phyloP scores from a whole-genome alignment of 2,113 vertebrate species.

The Octodon degus region DNA sequence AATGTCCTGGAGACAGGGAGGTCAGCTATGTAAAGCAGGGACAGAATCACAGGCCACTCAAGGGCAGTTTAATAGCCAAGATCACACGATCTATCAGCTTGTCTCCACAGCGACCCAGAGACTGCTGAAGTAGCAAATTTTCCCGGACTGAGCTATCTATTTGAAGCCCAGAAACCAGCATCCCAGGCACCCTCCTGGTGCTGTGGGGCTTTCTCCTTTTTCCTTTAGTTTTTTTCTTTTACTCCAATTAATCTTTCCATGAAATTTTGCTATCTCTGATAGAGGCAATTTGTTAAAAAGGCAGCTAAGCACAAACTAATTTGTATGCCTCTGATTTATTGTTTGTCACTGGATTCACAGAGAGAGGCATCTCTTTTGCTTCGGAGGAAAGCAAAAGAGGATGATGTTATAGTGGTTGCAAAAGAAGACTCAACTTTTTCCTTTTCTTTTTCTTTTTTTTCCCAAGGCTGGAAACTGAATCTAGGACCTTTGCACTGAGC shows the following conservation, averaged over 20 bases:
- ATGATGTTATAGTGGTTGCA: fast-evolving
- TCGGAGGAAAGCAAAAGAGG: neutral
- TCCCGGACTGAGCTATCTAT: neutral
- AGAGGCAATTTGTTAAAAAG: conserved; percentile 19
- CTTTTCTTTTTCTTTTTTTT: neutral
- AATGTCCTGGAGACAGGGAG: neutral
- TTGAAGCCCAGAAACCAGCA: neutral
- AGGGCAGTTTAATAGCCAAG: neutral
- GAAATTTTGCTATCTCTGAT: neutral
- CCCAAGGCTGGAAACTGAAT: too few relatives aligned
- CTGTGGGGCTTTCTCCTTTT: neutral
- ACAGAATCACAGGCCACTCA: neutral
- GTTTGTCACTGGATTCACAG: neutral
- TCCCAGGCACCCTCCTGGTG: neutral
- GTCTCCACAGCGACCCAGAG: neutral
- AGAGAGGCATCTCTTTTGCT: fast-evolving
- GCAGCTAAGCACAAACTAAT: neutral
- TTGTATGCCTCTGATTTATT: neutral
- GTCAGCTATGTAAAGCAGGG: neutral
- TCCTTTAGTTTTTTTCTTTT: neutral
- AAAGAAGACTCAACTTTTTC: neutral
- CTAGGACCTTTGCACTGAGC: neutral
- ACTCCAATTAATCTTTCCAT: neutral
- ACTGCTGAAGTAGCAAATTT: neutral
- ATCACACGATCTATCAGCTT: neutral